These are phyloP conservation scores for Odontamblyopus lacepedii DNA, from an alignment of 2,797 vertebrate species.

Conservation along the genomic window DNA sequence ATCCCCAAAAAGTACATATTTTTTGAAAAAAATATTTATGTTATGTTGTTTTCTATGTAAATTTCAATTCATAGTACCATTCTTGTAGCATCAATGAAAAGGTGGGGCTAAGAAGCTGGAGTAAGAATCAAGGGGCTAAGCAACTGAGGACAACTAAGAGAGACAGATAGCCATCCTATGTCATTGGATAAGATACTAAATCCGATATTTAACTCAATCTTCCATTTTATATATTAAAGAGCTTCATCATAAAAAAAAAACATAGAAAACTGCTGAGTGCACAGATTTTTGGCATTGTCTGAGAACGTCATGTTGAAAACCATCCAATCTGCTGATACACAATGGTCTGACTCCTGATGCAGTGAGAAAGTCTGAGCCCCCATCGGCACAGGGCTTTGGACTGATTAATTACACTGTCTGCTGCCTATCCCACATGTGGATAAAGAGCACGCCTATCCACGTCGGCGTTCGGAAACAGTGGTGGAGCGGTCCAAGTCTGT, in stretches of 20 bases:
- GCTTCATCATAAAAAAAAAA: background rate
- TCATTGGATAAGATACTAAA: too few relatives aligned
- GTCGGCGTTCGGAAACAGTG: slow-evolving; percentile 42
- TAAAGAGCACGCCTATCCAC: slow-evolving; percentile 46
- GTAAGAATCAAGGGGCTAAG: too few relatives aligned
- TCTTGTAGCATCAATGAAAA: too few relatives aligned
- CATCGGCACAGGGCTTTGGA: slow-evolving; percentile 54
- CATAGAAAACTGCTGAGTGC: background rate
- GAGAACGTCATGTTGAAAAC: slow-evolving; percentile 26
- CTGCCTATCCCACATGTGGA: slow-evolving; percentile 29
- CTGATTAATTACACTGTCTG: slow-evolving; percentile 55
- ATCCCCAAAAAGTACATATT: too few relatives aligned
- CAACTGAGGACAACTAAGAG: too few relatives aligned
- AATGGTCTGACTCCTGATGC: slow-evolving; percentile 52
- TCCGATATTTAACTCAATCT: too few relatives aligned
- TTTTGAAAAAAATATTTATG: too few relatives aligned
- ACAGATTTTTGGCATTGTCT: slow-evolving; percentile 7
- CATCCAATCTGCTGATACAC: slow-evolving; percentile 37
- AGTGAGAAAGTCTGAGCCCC: slow-evolving; percentile 36
- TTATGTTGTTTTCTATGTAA: too few relatives aligned
- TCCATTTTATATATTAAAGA: background rate
- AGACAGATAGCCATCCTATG: too few relatives aligned
- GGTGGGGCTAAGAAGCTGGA: too few relatives aligned
- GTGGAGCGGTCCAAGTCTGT: slow-evolving; percentile 49
- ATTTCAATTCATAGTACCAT: too few relatives aligned